These are phyloP conservation scores for Vireo altiloquus DNA, from an alignment of 2,113 vertebrate genomes.

Conservation along the genomic window DNA sequence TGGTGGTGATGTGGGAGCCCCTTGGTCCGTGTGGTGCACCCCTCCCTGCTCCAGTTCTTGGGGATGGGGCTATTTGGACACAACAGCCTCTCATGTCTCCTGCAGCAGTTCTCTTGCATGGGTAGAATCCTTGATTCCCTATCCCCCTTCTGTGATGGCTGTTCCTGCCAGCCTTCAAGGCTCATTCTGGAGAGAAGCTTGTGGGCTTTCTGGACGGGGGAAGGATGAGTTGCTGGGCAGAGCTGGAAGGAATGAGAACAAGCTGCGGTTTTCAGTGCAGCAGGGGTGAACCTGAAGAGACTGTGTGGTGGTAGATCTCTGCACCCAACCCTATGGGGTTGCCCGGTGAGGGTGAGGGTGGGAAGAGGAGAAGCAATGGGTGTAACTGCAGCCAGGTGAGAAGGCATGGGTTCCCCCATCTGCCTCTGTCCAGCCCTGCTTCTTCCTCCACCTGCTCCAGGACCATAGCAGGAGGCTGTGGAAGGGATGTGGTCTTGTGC, in stretches of 20 bases:
- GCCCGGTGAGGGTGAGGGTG: not conserved
- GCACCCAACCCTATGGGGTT: not conserved
- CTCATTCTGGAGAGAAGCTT: not conserved
- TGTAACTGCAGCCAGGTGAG: not conserved
- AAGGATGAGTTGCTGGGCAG: not conserved
- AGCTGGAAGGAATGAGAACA: not conserved
- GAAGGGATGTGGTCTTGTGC: not conserved
- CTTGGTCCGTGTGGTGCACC: fast-evolving
- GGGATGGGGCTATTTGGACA: not conserved
- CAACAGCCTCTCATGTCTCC: fast-evolving
- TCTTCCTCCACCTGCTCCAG: not conserved
- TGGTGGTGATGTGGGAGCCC: not conserved
- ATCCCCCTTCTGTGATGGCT: fast-evolving
- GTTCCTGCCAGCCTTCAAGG: fast-evolving
- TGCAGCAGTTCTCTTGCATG: not conserved
- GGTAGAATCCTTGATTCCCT: not conserved
- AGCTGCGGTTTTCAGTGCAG: not conserved
- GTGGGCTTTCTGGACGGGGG: not conserved
- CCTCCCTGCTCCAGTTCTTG: not conserved
- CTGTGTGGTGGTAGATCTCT: not conserved
- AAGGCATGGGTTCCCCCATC: fast-evolving
- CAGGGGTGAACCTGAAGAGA: not conserved
- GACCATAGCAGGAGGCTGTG: not conserved
- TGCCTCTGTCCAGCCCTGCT: not conserved
- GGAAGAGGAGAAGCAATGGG: not conserved